Conservation (phyloP, 2,797 vertebrate genomes). For the Sebastes itinus region DNA sequence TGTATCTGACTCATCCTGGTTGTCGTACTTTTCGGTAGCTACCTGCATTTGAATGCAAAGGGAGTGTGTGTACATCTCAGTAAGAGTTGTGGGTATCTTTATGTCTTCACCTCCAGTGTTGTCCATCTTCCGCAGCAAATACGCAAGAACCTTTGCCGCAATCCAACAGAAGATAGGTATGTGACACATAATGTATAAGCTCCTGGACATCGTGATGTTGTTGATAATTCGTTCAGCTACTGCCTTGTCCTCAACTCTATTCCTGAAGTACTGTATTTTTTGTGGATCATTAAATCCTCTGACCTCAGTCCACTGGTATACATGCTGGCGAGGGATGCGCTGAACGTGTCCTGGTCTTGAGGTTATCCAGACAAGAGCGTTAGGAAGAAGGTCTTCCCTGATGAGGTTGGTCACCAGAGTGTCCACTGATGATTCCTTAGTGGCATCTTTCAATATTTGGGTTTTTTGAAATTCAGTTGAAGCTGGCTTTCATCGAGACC, state of each 20-base stretch:
- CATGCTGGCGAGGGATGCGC: neutral
- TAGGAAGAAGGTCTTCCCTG: slow-evolving; percentile 29
- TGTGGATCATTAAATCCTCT: slow-evolving; percentile 49
- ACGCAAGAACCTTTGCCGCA: slow-evolving; percentile 33
- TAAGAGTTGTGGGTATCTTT: slow-evolving; percentile 40
- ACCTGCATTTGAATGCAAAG: slow-evolving; percentile 27
- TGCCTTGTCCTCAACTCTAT: slow-evolving; percentile 6
- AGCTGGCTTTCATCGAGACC: slow-evolving; percentile 57
- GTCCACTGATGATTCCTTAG: slow-evolving; percentile 21
- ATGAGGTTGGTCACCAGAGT: slow-evolving; percentile 52
- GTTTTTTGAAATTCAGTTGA: slow-evolving; percentile 25
- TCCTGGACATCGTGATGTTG: slow-evolving; percentile 28
- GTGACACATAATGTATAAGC: slow-evolving; percentile 63
- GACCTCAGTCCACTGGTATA: slow-evolving; percentile 39
- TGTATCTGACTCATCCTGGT: neutral
- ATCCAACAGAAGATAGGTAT: slow-evolving; percentile 70
- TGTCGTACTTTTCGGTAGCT: slow-evolving; percentile 19
- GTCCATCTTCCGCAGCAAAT: slow-evolving; percentile 6
- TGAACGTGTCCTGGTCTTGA: slow-evolving; percentile 50
- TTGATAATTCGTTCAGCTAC: slow-evolving; percentile 29
- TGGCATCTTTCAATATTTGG: neutral
- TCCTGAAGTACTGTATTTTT: slow-evolving; percentile 50
- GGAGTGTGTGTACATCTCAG: slow-evolving; percentile 54
- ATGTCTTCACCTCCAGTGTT: neutral
- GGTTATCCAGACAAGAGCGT: slow-evolving; percentile 57